phyloP scores from a whole-genome alignment of 1,140 invertebrate species.

The Aphaenogaster rudis region DNA sequence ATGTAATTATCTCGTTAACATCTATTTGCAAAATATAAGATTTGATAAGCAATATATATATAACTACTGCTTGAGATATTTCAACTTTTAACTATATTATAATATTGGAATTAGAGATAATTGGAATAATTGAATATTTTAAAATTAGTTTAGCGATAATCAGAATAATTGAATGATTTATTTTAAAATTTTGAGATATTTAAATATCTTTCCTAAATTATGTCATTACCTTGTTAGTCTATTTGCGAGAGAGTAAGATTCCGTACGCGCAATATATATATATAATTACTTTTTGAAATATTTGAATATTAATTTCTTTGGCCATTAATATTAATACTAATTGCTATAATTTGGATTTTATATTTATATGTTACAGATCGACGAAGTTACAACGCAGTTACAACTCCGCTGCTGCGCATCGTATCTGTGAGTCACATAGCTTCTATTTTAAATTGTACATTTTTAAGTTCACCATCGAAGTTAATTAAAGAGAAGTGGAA shows the following conservation, averaged over 20 bases:
- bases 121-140: no score
- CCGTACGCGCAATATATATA: neutral
- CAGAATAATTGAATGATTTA: no score
- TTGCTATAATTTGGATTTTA: constrained; percentile 4
- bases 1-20: neutral
- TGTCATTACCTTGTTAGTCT: no score
- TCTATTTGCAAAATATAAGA: neutral
- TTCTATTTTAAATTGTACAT: neutral
- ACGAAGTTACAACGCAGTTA: neutral
- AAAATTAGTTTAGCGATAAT: no score
- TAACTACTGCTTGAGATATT: no score
- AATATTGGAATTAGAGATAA: no score
- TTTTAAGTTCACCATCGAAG: neutral
- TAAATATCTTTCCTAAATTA: no score
- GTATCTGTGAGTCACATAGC: neutral
- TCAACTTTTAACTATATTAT: no score
- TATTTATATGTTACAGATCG: neutral
- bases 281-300: neutral
- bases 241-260: no score
- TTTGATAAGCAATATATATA: neutral
- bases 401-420: neutral
- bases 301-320: neutral
- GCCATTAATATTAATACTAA: neutral
- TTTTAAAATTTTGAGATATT: no score
- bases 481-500: neutral